Conservation (phyloP, 2,888 invertebrate genomes). For the Crematogaster levior region DNA sequence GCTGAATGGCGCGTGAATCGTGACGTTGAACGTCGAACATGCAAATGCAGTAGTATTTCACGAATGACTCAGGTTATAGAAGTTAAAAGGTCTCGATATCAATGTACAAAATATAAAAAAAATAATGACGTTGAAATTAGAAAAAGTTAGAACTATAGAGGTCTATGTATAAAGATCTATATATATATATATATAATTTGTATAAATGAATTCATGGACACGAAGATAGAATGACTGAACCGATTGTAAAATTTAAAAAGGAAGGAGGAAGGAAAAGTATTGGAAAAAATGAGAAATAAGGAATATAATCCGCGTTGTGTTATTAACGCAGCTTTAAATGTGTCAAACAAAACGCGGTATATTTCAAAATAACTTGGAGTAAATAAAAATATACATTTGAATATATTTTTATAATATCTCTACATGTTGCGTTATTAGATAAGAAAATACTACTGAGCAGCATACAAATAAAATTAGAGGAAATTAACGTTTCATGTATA, state of each 20-base stretch:
- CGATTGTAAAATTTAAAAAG: conserved; percentile 6
- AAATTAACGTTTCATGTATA: background rate
- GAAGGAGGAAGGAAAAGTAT: background rate
- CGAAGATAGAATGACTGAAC: conserved; percentile 20
- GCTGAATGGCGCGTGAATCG: background rate
- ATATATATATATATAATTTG: no score
- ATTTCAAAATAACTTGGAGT: background rate
- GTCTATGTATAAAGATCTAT: background rate
- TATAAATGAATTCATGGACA: conserved; percentile 24
- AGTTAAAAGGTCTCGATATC: conserved; percentile 22
- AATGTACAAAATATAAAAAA: conserved; percentile 44
- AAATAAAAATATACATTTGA: conserved; percentile 15
- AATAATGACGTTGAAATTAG: conserved; percentile 12
- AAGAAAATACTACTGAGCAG: background rate
- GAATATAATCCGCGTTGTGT: background rate
- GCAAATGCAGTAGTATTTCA: conserved; percentile 26
- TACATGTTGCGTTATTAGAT: background rate
- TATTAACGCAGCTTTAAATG: background rate
- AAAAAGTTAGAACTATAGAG: background rate
- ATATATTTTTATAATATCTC: conserved; percentile 23
- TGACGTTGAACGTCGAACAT: background rate
- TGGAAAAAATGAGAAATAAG: background rate
- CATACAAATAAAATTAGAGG: background rate
- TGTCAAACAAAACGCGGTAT: background rate
- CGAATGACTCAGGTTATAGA: conserved; percentile 45